These are phyloP conservation scores for Globodera rostochiensis DNA, from an alignment of 1,140 invertebrate genomes.

Conservation along the genomic window DNA sequence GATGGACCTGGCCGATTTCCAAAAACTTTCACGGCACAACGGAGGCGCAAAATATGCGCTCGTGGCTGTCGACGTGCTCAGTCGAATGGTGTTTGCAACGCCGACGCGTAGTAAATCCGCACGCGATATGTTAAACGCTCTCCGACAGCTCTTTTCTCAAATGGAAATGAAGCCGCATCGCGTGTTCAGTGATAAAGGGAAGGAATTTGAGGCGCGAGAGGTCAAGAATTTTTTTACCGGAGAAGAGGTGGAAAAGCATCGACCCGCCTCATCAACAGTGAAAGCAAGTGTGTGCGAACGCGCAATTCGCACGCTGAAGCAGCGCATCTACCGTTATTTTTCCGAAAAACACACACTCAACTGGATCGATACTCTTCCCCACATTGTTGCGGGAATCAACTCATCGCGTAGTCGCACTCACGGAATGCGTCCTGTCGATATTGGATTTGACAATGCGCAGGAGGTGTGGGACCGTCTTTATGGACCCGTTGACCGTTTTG, in stretches of 20 bases:
- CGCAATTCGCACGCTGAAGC: slow-evolving; percentile 43
- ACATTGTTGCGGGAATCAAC: slow-evolving; percentile 43
- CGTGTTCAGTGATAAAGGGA: slow-evolving; percentile 33
- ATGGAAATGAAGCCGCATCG: slow-evolving; percentile 16
- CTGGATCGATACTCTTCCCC: slow-evolving; percentile 41
- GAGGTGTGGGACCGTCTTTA: slow-evolving; percentile 26
- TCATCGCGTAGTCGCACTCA: slow-evolving; percentile 21
- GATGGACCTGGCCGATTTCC: slow-evolving; percentile 36
- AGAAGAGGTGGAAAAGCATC: slow-evolving; percentile 21
- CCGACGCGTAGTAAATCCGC: slow-evolving; percentile 28
- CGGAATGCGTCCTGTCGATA: slow-evolving; percentile 35
- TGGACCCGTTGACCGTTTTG: background rate
- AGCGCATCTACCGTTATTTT: slow-evolving; percentile 39
- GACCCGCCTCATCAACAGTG: background rate
- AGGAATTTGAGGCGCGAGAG: slow-evolving; percentile 31
- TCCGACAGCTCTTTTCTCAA: slow-evolving; percentile 29
- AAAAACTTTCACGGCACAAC: slow-evolving; percentile 23
- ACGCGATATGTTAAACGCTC: slow-evolving; percentile 23
- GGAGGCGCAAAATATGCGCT: slow-evolving; percentile 25
- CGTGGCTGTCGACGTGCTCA: slow-evolving; percentile 40
- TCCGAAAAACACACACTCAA: slow-evolving; percentile 20
- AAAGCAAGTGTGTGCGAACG: slow-evolving; percentile 44
- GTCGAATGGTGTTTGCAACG: slow-evolving; percentile 25
- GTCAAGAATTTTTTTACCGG: slow-evolving; percentile 29
- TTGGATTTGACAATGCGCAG: slow-evolving; percentile 22